phyloP scores from a whole-genome alignment of 1,140 invertebrate genomes.

The Lutraria rhynchaena region DNA sequence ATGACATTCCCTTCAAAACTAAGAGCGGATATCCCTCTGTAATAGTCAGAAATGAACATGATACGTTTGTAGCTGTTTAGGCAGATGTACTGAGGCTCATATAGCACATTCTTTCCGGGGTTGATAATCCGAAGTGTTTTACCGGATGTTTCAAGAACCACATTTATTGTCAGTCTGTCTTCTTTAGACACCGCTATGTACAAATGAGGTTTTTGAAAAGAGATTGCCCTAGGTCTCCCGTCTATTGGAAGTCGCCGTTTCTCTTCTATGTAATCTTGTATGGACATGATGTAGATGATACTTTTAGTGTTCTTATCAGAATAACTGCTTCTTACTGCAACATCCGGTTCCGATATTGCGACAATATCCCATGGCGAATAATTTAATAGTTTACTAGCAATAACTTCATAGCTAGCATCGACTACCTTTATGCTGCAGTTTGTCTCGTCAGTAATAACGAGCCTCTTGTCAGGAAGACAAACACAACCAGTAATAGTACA shows the following conservation, averaged over 20 bases:
- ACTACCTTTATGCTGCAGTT: constrained; percentile 46
- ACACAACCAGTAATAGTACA: constrained; percentile 39
- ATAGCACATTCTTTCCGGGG: constrained; percentile 29
- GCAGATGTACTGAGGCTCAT: constrained; percentile 42
- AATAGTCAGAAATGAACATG: constrained; percentile 48
- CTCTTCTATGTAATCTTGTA: background rate
- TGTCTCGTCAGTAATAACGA: constrained; percentile 45
- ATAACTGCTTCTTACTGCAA: constrained; percentile 28
- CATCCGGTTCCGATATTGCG: constrained; percentile 3
- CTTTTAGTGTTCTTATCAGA: constrained; percentile 10
- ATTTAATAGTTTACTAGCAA: background rate
- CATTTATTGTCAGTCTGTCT: constrained; percentile 3
- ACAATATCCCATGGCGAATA: constrained; percentile 46
- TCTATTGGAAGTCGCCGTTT: background rate
- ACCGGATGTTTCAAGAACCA: constrained; percentile 12
- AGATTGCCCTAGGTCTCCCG: constrained; percentile 42
- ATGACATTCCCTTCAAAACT: constrained; percentile 26
- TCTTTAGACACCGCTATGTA: constrained; percentile 28
- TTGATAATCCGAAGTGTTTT: constrained; percentile 22
- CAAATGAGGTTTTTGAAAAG: constrained; percentile 9
- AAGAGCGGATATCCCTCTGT: constrained; percentile 33
- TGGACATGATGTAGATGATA: constrained; percentile 23
- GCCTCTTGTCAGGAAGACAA: constrained; percentile 9
- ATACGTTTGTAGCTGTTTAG: background rate
- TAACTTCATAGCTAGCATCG: background rate